These are phyloP conservation scores for Gasterosteus nipponicus DNA, from an alignment of 2,113 vertebrate genomes.

Conservation along the genomic window DNA sequence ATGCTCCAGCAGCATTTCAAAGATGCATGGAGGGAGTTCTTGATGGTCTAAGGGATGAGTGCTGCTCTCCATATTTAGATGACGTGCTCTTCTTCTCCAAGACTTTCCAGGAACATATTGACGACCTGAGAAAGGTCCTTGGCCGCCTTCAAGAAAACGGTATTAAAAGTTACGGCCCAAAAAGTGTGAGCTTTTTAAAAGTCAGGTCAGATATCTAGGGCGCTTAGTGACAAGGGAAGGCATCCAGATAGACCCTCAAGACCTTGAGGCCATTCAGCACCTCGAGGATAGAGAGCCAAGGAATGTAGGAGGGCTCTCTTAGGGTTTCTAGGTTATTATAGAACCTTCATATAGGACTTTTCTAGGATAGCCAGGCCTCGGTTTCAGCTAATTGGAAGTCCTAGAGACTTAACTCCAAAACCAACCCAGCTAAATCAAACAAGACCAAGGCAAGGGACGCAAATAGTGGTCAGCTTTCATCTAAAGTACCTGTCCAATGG, in stretches of 20 bases:
- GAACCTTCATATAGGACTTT: not conserved
- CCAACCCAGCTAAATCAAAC: fast-evolving
- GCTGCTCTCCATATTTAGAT: slow-evolving; percentile 4
- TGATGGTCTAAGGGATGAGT: slow-evolving; percentile 2
- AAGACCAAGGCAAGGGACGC: not conserved
- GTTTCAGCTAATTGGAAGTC: not conserved
- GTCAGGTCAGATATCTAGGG: not conserved
- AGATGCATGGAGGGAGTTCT: slow-evolving; percentile 9
- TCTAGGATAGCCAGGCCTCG: slow-evolving; percentile 2
- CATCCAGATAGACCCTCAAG: slow-evolving; percentile 17
- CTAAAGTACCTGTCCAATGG: not conserved
- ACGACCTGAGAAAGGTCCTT: not conserved
- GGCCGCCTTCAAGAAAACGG: not conserved
- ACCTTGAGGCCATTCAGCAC: not conserved
- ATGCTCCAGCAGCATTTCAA: slow-evolving; percentile 5
- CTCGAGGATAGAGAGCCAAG: slow-evolving; percentile 12
- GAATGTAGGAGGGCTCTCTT: not conserved
- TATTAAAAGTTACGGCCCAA: too few species aligned
- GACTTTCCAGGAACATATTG: not conserved
- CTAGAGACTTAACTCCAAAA: not conserved
- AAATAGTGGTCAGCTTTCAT: not conserved
- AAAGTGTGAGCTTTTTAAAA: too few species aligned
- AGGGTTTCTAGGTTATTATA: too few species aligned
- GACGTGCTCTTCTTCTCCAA: not conserved
- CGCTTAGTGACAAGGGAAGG: slow-evolving; percentile 13